A percentile compares a stretch with the other conserved stretches of the same genome.
phyloP scores from a whole-genome alignment of 1,140 invertebrate species.

The Drepana arcuata region DNA sequence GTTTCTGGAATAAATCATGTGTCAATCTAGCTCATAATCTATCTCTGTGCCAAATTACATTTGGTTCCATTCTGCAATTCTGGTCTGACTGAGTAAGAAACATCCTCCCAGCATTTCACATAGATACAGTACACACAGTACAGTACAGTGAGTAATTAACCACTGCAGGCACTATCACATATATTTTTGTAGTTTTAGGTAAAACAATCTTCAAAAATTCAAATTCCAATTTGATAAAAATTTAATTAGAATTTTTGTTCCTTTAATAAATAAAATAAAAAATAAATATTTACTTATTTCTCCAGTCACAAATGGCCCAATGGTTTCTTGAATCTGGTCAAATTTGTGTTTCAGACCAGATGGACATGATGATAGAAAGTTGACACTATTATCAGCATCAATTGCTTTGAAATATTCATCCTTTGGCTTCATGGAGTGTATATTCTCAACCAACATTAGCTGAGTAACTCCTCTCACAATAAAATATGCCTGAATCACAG shows the following conservation, averaged over 20 bases:
- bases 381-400: conserved; percentile 6
- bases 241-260: no score
- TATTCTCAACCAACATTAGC: conserved; percentile 52
- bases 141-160: no score
- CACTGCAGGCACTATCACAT: no score
- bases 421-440: conserved; percentile 52
- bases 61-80: no score
- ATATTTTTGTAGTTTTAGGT: no score
- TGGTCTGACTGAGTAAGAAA: no score
- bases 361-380: conserved; percentile 39
- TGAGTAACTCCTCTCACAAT: conserved; percentile 62
- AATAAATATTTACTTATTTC: conserved; percentile 49
- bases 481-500: conserved; percentile 43
- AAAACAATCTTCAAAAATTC: no score
- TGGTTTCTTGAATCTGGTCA: conserved; percentile 52
- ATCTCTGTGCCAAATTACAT: no score
- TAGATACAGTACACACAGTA: no score
- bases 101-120: no score
- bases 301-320: conserved; percentile 55
- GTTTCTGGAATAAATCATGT: conserved; percentile 9
- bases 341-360: conserved; percentile 52
- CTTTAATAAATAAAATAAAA: no score
- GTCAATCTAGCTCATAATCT: not conserved
- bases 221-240: no score
- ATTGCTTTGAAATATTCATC: conserved; percentile 32